Evolutionary conservation across 2,113 vertebrate genomes (phyloP), one percentile per base, ranked within the genome.

Genomic region (Elanoides forficatus): DNA sequence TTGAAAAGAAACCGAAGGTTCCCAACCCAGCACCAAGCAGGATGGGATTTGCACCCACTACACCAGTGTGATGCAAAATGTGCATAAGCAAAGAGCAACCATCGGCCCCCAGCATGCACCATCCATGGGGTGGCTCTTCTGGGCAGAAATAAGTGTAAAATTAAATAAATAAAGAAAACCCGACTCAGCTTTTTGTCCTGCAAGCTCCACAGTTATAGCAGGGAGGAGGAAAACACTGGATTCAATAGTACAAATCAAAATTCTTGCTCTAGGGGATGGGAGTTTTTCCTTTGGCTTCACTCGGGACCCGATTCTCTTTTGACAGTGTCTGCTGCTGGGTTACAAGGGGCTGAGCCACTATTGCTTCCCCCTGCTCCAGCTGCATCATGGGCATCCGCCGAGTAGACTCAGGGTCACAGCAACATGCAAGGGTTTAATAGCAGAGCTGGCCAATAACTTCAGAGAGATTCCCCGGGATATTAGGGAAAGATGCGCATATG

Each of bases 41-140:
- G 56, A 52, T 11, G 25, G 63, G 40, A 27, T 59, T 19, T 38
- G 16, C 47, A 83, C 17, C 62, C n/a, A 5, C 56, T 36, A 5
- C 50, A 21, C 27, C 38, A 13, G 7, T 2, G 40, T 1, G 29
- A 42, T 36, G 12, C 8, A 38, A 71, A 71, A n/a, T 0, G 2
- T 4, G n/a, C 27, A 6, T 13, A 29, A 56, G 21, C 15, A 15
- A 47, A 66, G n/a, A 82, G 70, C 10, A 32, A 3, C 56, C 7
- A 1, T 6, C 30, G 29, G 17, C 22, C 29, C 32, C 13, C 75
- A 30, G 42, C 47, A 13, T 1, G 0, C 27, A 11, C 7, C 1
- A 0, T 13, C 72, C 68, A 15, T 2, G 3, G n/a, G 13, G 10
- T 15, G 38, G 27, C 21, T 56, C 40, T 56, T 66, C 73, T 21